phyloP scores from a whole-genome alignment of 2,888 invertebrate genomes.

The Pegoplata infirma region DNA sequence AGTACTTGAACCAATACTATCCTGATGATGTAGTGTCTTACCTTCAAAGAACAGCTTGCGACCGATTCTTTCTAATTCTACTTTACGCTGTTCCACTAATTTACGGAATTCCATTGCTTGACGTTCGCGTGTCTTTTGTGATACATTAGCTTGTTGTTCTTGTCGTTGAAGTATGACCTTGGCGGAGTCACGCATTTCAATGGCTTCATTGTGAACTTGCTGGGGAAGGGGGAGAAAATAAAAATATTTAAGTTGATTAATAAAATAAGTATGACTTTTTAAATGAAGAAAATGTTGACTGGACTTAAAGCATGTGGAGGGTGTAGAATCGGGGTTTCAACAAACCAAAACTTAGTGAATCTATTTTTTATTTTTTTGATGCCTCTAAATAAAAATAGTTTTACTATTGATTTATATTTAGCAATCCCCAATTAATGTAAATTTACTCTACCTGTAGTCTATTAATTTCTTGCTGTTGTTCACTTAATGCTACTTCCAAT shows the following conservation, averaged over 20 bases:
- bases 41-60: constrained; percentile 86
- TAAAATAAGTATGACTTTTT: too few species aligned
- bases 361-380: too few species aligned
- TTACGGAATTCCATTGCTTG: constrained; percentile 83
- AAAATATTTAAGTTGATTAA: too few species aligned
- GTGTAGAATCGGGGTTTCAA: too few species aligned
- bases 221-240: too few species aligned
- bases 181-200: constrained; percentile 84
- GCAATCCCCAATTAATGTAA: neutral
- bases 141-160: constrained; percentile 84
- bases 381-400: too few species aligned
- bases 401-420: too few species aligned
- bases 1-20: constrained; percentile 80
- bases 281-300: too few species aligned
- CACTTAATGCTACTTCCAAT: constrained; percentile 83
- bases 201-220: constrained; percentile 86
- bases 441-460: constrained; percentile 82
- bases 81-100: constrained; percentile 84
- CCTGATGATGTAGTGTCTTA: constrained; percentile 80
- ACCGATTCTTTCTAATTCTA: constrained; percentile 87
- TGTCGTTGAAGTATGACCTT: constrained; percentile 84
- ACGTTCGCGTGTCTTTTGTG: constrained; percentile 83
- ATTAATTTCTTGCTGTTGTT: constrained; percentile 86
- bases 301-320: too few species aligned
- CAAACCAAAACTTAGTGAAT: too few species aligned